phyloP scores from a whole-genome alignment of 2,888 invertebrate genomes.

The Cloeon dipterum region DNA sequence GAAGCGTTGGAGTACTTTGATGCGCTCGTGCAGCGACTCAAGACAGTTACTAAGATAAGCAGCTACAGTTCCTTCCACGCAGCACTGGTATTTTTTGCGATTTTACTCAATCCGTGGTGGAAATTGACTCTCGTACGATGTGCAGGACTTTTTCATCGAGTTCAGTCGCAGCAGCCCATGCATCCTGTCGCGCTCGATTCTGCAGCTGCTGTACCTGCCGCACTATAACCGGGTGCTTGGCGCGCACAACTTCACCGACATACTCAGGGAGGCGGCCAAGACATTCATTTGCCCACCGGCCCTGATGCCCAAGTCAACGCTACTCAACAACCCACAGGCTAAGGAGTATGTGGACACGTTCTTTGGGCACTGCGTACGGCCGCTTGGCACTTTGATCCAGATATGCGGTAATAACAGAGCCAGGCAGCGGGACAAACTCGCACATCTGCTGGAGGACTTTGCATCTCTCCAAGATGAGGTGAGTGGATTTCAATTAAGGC shows the following conservation, averaged over 20 bases:
- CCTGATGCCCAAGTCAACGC: slow-evolving; percentile 46
- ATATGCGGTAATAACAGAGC: slow-evolving; percentile 90
- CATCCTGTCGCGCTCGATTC: slow-evolving; percentile 72
- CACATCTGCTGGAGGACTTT: slow-evolving; percentile 73
- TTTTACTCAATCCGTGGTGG: no score
- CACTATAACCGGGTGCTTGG: slow-evolving; percentile 28
- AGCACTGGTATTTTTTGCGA: slow-evolving; percentile 44
- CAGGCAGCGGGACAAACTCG: slow-evolving; percentile 81
- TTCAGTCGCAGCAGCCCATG: slow-evolving; percentile 77
- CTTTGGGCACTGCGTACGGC: slow-evolving; percentile 61
- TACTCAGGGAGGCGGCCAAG: slow-evolving; percentile 63
- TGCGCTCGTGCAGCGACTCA: slow-evolving; percentile 56
- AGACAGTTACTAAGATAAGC: slow-evolving; percentile 60
- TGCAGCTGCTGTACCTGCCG: slow-evolving; percentile 57
- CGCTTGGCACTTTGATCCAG: slow-evolving; percentile 66
- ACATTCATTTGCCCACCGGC: slow-evolving; percentile 78
- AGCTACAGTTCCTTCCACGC: slow-evolving; percentile 55
- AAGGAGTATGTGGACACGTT: slow-evolving; percentile 78
- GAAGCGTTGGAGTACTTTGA: slow-evolving; percentile 65
- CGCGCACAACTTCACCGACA: slow-evolving; percentile 42
- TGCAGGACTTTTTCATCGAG: slow-evolving; percentile 76
- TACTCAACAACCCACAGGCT: slow-evolving; percentile 44
- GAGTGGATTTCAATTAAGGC: slow-evolving; percentile 6
- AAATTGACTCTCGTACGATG: no score
- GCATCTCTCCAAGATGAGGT: slow-evolving; percentile 82